Evolutionary conservation across 2,888 invertebrate genomes (phyloP), one percentile per base, ranked within the genome.

Genomic region (Punctoribates punctum): DNA sequence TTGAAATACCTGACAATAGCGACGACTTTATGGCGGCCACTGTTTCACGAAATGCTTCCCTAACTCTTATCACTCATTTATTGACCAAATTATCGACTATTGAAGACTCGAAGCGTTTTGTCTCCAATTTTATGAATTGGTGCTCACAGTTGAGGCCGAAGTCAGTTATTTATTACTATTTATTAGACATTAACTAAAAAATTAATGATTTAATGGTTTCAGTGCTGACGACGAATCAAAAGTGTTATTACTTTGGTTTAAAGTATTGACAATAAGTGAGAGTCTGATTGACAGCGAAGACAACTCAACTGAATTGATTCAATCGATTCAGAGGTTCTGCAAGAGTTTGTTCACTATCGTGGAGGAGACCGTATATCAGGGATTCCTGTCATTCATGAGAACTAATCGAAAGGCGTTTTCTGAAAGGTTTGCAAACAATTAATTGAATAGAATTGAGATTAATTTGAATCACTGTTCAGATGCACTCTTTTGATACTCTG

Each of bases 331-430:
- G 11, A 46, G 48, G 51, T 62, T 75, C 17, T 70, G 70, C 29
- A 70, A 62, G 38, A 54, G 9, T 51, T 25, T 51, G 38, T 54
- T 70, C 25, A 20, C 38, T 51, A 70, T 75, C 25, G 75, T 75
- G 3, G 75, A 75, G 29, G 75, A 75, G 17, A 70, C 70, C 9
- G 72, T 75, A 48, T 67, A 29, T 38, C 75, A 75, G 54, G 75
- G 75, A 27, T 75, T 75, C 54, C 72, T 75, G 0, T 75, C 75
- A 27, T 75, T 75, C 57, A 75, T 75, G 75, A 70, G 70, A 54
- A 70, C 70, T 9, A 72, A 29, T 17, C 48, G 62, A 25, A 74
- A 74, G 46, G 34, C 74, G 6, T 62, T 74, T 23, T 62, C 74
- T 27, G 25, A 46, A 23, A 74, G 60, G 74, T 74, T 38, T 42